phyloP scores from a whole-genome alignment of 2,113 vertebrate genomes.

The Dicaeum eximium region DNA sequence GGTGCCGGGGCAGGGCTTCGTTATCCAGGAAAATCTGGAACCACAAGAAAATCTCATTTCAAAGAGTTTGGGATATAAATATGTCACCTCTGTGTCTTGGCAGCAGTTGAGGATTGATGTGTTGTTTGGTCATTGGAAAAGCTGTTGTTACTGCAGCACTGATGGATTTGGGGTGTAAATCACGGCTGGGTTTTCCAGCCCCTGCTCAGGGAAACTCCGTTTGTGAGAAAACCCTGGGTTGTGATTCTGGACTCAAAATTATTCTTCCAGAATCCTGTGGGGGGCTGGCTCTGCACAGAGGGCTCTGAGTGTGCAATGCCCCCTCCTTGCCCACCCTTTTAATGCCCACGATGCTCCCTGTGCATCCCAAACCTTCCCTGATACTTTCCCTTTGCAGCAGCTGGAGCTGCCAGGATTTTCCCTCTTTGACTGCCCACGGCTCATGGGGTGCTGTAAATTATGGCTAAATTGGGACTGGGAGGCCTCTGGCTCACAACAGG shows the following conservation, averaged over 20 bases:
- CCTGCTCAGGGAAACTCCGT: accelerated
- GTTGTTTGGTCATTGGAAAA: not conserved
- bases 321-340: not conserved
- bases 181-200: not conserved
- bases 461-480: slow-evolving; percentile 24
- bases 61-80: not conserved
- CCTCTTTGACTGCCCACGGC: not conserved
- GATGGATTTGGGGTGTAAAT: not conserved
- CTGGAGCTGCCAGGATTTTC: not conserved
- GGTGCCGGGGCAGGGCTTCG: not conserved
- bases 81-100: not conserved
- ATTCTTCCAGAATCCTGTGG: accelerated
- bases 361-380: not conserved
- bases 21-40: not conserved
- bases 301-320: accelerated
- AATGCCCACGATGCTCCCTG: not conserved
- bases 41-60: not conserved
- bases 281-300: not conserved
- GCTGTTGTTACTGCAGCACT: accelerated
- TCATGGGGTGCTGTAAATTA: slow-evolving; percentile 38
- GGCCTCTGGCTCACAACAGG: slow-evolving; percentile 28
- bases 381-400: not conserved
- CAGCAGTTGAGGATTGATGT: not conserved
- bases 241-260: not conserved
- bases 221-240: not conserved